Percentiles rank a stretch among this genome's conserved stretches.
phyloP scores from a whole-genome alignment of 2,888 invertebrate species.

The Mythimna pallens region DNA sequence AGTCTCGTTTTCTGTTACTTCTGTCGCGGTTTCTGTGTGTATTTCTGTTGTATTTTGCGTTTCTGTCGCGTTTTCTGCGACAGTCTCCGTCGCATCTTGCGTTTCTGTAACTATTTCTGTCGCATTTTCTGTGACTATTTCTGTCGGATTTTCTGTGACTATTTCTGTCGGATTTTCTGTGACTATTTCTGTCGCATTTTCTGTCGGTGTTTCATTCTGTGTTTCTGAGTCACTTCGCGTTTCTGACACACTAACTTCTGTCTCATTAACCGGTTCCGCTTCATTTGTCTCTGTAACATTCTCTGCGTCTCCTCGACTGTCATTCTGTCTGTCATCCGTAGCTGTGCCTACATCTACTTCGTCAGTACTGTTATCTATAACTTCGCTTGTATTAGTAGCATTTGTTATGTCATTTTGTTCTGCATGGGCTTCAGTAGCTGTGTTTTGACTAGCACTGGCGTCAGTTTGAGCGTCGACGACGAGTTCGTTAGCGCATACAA shows the following conservation, averaged over 20 bases:
- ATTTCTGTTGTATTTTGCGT: background rate
- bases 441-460: constrained; percentile 75
- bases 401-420: constrained; percentile 52
- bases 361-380: constrained; percentile 35
- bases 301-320: constrained; percentile 26
- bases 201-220: background rate
- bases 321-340: constrained; percentile 27
- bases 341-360: constrained; percentile 33
- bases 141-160: background rate
- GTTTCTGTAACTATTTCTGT: background rate
- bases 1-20: constrained; percentile 33
- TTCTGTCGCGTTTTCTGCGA: background rate
- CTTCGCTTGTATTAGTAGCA: constrained; percentile 17
- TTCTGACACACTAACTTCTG: background rate
- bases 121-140: background rate
- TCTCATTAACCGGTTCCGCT: constrained; percentile 14
- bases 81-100: background rate
- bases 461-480: constrained; percentile 75
- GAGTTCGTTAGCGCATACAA: constrained; percentile 83
- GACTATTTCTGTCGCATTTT: background rate
- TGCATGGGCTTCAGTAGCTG: constrained; percentile 38
- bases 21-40: background rate
- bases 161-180: background rate
- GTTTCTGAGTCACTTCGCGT: background rate
- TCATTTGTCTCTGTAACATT: constrained; percentile 12